These are phyloP conservation scores for Meloidogyne floridensis DNA, from an alignment of 1,140 invertebrate species.

Conservation along the genomic window DNA sequence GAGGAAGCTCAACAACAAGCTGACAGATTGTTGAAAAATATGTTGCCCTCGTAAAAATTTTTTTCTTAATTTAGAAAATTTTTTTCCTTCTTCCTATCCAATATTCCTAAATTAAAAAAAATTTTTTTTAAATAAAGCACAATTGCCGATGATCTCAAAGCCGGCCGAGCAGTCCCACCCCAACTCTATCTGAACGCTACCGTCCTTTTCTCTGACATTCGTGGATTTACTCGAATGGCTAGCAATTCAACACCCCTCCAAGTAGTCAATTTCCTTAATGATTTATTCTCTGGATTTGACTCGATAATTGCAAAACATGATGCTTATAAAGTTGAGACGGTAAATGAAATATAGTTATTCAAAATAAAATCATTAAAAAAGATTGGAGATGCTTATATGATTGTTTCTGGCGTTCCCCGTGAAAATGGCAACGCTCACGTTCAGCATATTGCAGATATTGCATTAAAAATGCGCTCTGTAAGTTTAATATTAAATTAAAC, in stretches of 20 bases:
- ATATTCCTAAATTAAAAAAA: not conserved
- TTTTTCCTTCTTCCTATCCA: too few relatives aligned
- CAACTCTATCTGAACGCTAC: slow-evolving; percentile 67
- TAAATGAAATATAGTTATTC: too few relatives aligned
- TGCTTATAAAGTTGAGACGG: slow-evolving; percentile 60
- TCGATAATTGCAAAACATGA: slow-evolving; percentile 65
- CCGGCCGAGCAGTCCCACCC: slow-evolving; percentile 65
- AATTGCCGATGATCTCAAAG: slow-evolving; percentile 67
- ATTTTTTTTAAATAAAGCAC: slow-evolving; percentile 42
- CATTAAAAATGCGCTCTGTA: slow-evolving; percentile 75
- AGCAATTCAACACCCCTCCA: slow-evolving; percentile 65
- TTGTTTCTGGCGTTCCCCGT: slow-evolving; percentile 78
- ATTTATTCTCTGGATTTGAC: slow-evolving; percentile 64
- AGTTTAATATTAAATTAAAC: not conserved
- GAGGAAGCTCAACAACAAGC: slow-evolving; percentile 66
- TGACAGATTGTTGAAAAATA: slow-evolving; percentile 62
- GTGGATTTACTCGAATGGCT: slow-evolving; percentile 63
- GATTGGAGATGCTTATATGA: slow-evolving; percentile 91
- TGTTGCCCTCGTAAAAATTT: slow-evolving; percentile 56
- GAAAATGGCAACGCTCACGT: slow-evolving; percentile 75
- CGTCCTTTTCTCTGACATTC: slow-evolving; percentile 66
- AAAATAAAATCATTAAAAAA: slow-evolving; percentile 2
- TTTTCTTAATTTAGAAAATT: not conserved
- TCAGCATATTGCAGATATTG: slow-evolving; percentile 76
- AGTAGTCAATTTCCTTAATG: slow-evolving; percentile 64